Percentiles rank a stretch among this genome's conserved stretches.
phyloP scores from a whole-genome alignment of 2,113 vertebrate genomes.

The Vireo altiloquus region DNA sequence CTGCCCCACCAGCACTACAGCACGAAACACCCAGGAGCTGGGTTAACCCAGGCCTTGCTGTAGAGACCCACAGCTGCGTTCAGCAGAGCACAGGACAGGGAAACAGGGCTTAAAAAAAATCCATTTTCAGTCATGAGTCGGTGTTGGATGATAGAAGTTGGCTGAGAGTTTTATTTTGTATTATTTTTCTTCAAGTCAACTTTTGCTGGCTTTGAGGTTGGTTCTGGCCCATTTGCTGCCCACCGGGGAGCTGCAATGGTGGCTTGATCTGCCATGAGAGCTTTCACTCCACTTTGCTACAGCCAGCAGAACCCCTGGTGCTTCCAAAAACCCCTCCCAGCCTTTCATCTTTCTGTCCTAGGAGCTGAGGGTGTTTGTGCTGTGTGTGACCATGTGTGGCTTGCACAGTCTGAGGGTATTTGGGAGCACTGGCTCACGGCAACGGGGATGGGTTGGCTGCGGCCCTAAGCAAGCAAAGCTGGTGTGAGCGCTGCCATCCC shows the following conservation, averaged over 20 bases:
- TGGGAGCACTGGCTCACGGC: background rate
- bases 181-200: background rate
- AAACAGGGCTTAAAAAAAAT: background rate
- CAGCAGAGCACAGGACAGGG: background rate
- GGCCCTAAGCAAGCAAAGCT: constrained; percentile 3
- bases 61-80: background rate
- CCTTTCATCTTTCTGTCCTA: background rate
- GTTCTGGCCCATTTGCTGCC: background rate
- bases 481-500: background rate
- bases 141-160: background rate
- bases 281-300: background rate
- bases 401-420: background rate
- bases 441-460: background rate
- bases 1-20: accelerated
- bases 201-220: background rate
- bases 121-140: background rate
- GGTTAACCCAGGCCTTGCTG: background rate
- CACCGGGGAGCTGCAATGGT: accelerated
- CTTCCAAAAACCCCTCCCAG: background rate
- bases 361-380: background rate
- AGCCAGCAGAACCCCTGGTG: background rate
- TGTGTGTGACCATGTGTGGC: background rate
- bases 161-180: background rate
- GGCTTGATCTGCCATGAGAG: background rate
- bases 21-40: accelerated